phyloP scores from a whole-genome alignment of 2,113 vertebrate species.

The Lanius ludovicianus region DNA sequence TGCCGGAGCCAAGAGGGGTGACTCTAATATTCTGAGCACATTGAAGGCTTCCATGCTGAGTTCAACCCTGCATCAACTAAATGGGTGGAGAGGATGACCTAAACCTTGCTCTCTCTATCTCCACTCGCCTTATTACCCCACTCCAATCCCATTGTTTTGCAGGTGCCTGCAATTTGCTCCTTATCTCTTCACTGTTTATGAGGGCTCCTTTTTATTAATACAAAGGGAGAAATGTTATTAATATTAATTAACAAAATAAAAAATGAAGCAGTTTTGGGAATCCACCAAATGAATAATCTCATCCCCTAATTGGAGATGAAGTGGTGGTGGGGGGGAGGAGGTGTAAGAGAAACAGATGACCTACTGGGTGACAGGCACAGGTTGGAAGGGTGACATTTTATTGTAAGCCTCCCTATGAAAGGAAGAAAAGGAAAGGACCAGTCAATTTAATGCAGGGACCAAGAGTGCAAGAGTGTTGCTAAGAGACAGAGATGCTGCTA shows the following conservation, averaged over 20 bases:
- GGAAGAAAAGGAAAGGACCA: slow-evolving; percentile 94
- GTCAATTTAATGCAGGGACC: slow-evolving; percentile 90
- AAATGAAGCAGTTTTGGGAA: slow-evolving; percentile 76
- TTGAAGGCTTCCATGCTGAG: slow-evolving; percentile 74
- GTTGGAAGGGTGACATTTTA: slow-evolving; percentile 95
- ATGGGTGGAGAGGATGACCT: slow-evolving; percentile 75
- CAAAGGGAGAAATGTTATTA: slow-evolving; percentile 79
- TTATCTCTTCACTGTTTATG: slow-evolving; percentile 80
- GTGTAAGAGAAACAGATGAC: slow-evolving; percentile 81
- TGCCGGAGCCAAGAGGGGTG: slow-evolving; percentile 80
- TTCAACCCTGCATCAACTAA: slow-evolving; percentile 73
- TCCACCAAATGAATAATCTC: slow-evolving; percentile 77
- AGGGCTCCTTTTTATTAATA: slow-evolving; percentile 76
- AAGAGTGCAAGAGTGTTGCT: slow-evolving; percentile 95
- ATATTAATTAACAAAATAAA: slow-evolving; percentile 84
- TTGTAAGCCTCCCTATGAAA: slow-evolving; percentile 92
- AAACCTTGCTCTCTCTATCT: slow-evolving; percentile 67
- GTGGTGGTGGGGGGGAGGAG: slow-evolving; percentile 63
- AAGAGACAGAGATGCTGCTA: slow-evolving; percentile 96
- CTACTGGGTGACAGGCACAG: slow-evolving; percentile 90
- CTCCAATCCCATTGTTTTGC: slow-evolving; percentile 80
- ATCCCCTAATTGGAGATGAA: slow-evolving; percentile 85
- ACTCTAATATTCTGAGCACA: slow-evolving; percentile 82
- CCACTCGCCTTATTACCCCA: slow-evolving; percentile 72
- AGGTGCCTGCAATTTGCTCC: slow-evolving; percentile 87